These are phyloP conservation scores for Galeopsomyia nigrocyanea DNA, from an alignment of 2,888 invertebrate species.

Conservation along the genomic window DNA sequence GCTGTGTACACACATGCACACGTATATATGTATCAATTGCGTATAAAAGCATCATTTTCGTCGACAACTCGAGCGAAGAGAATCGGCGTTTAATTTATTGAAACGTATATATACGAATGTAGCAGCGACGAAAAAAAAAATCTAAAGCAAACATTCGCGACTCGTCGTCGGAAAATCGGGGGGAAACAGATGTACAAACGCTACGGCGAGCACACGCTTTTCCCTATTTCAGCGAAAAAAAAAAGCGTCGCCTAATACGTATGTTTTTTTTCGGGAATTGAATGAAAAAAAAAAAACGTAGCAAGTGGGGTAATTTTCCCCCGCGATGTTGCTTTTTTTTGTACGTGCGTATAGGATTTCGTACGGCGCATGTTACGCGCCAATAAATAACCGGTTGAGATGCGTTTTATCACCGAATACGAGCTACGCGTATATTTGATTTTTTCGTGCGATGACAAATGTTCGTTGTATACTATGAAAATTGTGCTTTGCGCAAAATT, in stretches of 20 bases:
- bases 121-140: slow-evolving; percentile 10
- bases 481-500: not conserved
- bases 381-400: slow-evolving; percentile 34
- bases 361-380: not conserved
- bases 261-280: slow-evolving; percentile 7
- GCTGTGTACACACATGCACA: slow-evolving; percentile 16
- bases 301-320: slow-evolving; percentile 28
- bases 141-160: slow-evolving; percentile 20
- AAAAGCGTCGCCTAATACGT: not conserved
- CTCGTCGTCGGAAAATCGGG: slow-evolving; percentile 7
- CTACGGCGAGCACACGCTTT: not conserved
- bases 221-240: not conserved
- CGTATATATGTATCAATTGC: slow-evolving; percentile 27
- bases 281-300: not conserved
- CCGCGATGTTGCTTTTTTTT: not conserved
- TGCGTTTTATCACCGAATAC: slow-evolving; percentile 12
- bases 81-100: slow-evolving; percentile 30
- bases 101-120: not conserved
- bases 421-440: not conserved
- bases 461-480: not conserved
- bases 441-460: slow-evolving; percentile 4
- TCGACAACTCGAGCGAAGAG: slow-evolving; percentile 31
- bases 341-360: not conserved
- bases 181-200: slow-evolving; percentile 22
- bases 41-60: slow-evolving; percentile 45